Evolutionary conservation across 2,797 vertebrate species (phyloP).

Genomic region (Diplodus sargus): DNA sequence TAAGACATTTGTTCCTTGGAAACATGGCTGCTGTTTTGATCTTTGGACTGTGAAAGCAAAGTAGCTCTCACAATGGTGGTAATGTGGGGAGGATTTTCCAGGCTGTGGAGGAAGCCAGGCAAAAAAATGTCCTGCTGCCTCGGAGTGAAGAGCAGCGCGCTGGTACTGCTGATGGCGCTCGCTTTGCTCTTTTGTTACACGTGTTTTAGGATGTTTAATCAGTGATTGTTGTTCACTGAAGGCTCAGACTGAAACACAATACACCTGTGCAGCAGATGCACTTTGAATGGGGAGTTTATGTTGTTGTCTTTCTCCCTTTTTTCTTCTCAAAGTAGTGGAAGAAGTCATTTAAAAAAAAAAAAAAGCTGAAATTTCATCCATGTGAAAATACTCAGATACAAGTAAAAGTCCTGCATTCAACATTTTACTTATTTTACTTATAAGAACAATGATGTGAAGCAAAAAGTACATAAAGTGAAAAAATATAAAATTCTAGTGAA

Average conservation of each 20-base stretch:
- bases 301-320: neutral
- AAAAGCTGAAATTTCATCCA: neutral
- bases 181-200: constrained; percentile 51
- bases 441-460: neutral
- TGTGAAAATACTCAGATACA: neutral
- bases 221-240: constrained; percentile 28
- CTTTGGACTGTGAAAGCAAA: constrained; percentile 87
- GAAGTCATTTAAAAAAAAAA: neutral
- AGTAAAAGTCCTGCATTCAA: neutral
- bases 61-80: constrained; percentile 80
- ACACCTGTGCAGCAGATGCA: constrained; percentile 21
- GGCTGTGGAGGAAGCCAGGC: constrained; percentile 73
- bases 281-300: neutral
- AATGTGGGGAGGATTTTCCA: constrained; percentile 81
- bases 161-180: constrained; percentile 41
- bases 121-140: constrained; percentile 70
- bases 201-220: constrained; percentile 58
- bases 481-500: neutral
- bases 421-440: neutral
- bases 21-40: constrained; percentile 88
- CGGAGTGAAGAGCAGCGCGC: constrained; percentile 44
- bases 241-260: constrained; percentile 26
- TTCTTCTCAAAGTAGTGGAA: neutral
- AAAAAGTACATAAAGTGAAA: neutral
- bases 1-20: constrained; percentile 84